Conservation (phyloP, 2,888 invertebrate genomes). For the Lingula anatina region DNA sequence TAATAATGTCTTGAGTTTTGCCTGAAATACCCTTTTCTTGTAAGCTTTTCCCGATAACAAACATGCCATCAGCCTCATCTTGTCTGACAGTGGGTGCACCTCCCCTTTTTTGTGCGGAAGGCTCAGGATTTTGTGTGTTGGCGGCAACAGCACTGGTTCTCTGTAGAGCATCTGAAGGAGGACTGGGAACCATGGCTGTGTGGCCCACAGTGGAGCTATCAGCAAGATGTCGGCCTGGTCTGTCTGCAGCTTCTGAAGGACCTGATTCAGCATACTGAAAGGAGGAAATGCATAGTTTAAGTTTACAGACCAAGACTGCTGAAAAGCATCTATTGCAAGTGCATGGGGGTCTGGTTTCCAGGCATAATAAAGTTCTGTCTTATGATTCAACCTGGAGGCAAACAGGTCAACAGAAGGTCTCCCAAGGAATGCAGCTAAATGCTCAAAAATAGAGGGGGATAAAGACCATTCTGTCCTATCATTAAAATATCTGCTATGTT, state of each 20-base stretch:
- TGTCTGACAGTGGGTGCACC: conserved; percentile 2
- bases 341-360: conserved; percentile 9
- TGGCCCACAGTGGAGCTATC: conserved; percentile 9
- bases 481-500: background rate
- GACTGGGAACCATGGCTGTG: conserved; percentile 9
- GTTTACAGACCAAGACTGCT: conserved; percentile 2
- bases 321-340: conserved; percentile 5
- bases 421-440: background rate
- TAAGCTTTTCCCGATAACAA: conserved; percentile 7
- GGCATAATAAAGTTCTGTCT: conserved; percentile 4
- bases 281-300: conserved; percentile 5
- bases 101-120: background rate
- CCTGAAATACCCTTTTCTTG: conserved; percentile 7
- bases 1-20: conserved; percentile 4
- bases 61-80: conserved; percentile 6
- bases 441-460: conserved; percentile 6
- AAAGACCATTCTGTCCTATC: conserved; percentile 6
- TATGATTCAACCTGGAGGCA: conserved; percentile 7
- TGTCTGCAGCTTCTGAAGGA: conserved; percentile 4
- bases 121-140: background rate
- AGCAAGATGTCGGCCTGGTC: conserved; percentile 8
- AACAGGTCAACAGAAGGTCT: conserved; percentile 7
- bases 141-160: conserved; percentile 2
- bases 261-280: conserved; percentile 6
- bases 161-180: conserved; percentile 3